Conservation (phyloP, 2,797 vertebrate genomes). For the Enteromius afrohamiltoni region DNA sequence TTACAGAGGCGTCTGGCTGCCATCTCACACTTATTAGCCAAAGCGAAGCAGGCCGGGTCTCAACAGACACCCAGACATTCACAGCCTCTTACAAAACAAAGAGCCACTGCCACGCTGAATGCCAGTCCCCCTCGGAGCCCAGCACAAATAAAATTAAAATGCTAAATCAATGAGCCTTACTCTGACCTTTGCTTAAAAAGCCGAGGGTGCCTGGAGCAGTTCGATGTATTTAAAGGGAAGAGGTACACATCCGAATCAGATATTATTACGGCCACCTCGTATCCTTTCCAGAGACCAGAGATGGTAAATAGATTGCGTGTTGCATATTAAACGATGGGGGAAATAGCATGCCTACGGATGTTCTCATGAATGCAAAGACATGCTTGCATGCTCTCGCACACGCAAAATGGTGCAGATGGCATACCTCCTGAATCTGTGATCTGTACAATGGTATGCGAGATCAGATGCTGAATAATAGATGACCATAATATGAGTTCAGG, state of each 20-base stretch:
- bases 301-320: conserved; percentile 60
- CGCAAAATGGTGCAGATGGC: background rate
- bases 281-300: conserved; percentile 61
- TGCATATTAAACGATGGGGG: conserved; percentile 59
- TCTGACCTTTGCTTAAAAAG: conserved; percentile 71
- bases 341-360: conserved; percentile 45
- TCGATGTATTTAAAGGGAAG: conserved; percentile 68
- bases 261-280: conserved; percentile 60
- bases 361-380: conserved; percentile 38
- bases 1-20: conserved; percentile 63
- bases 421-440: conserved; percentile 28
- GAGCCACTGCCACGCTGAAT: conserved; percentile 64
- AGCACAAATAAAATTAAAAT: conserved; percentile 72
- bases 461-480: conserved; percentile 47
- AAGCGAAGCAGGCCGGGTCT: conserved; percentile 59
- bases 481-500: conserved; percentile 6
- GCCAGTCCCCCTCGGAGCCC: conserved; percentile 66
- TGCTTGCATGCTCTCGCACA: background rate
- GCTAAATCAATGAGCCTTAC: conserved; percentile 71
- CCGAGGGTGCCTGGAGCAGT: conserved; percentile 61
- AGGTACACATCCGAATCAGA: conserved; percentile 65
- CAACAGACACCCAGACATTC: conserved; percentile 65
- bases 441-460: conserved; percentile 25
- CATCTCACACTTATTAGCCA: conserved; percentile 72
- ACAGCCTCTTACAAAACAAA: conserved; percentile 68